These are phyloP conservation scores for Heteractis magnifica DNA, from an alignment of 92 coral and sea anemone species.

Conservation along the genomic window DNA sequence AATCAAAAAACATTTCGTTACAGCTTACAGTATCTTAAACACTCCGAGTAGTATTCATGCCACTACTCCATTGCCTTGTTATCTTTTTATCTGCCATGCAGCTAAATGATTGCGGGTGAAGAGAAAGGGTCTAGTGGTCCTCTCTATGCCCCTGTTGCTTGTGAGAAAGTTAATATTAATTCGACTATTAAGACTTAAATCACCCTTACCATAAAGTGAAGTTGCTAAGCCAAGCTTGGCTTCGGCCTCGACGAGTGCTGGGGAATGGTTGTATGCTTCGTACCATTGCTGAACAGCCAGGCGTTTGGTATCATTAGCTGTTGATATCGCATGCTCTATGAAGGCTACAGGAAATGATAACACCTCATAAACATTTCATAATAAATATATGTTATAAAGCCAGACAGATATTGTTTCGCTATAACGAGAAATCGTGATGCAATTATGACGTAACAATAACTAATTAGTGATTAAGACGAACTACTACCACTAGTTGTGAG, in stretches of 20 bases:
- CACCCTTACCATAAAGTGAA: neutral
- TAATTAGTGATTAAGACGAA: too few relatives aligned
- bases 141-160: neutral
- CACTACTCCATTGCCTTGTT: too few relatives aligned
- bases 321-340: slow-evolving; percentile 15
- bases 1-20: neutral
- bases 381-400: neutral
- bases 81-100: too few relatives aligned
- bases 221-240: slow-evolving; percentile 36
- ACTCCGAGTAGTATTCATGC: too few relatives aligned
- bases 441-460: neutral
- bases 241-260: slow-evolving; percentile 42
- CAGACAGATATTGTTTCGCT: too few relatives aligned
- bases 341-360: neutral
- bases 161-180: neutral
- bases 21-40: too few relatives aligned
- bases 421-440: too few relatives aligned
- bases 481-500: too few relatives aligned
- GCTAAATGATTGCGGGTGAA: too few relatives aligned
- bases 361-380: neutral
- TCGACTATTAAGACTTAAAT: too few relatives aligned
- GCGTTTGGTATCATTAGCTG: slow-evolving; percentile 40
- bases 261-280: slow-evolving; percentile 35
- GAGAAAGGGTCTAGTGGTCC: too few relatives aligned
- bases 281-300: slow-evolving; percentile 39